Base-by-base conservation (phyloP, 2,797 vertebrate genomes). In the Alectoris magna region DNA sequence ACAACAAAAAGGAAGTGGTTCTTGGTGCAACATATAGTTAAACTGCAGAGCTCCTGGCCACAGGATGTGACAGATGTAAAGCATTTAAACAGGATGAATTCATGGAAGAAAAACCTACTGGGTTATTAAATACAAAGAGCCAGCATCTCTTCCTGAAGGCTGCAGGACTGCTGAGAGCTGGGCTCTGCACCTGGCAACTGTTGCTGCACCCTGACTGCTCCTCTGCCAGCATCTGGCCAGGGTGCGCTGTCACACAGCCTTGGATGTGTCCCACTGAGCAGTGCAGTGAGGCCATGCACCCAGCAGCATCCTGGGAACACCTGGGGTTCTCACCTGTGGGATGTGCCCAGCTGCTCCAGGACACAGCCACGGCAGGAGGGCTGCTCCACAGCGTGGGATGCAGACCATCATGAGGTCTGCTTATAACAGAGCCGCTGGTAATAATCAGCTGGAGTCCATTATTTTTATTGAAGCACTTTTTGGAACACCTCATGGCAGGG, bases 101-200 rank as follows among this genome's bases (percentile, higher is more conserved):
- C 67, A 87, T 92, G 90, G 93, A 94, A 94, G 88, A 96, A 94
- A 96, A 94, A 84, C 92, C 91, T 86, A 92, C 78, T 73, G 83
- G 51, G 85, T 75, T 91, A n/a, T 88, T 56, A 41, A 90, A 88
- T 17, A 91, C 90, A 93, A 94, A 92, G 89, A 56, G 46, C 36
- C 51, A 74, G 39, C 67, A 66, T 62, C 73, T 91, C 70, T 90
- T 96, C 56, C 87, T 84, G 72, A 41, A 66, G 56, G 79, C 63
- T 93, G 60, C 51, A 66, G 46, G 41, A 39, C 66, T 38, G 72
- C 38, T 85, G 71, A 41, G 38, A 93, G 66, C 75, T 74, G 3
- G 63, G 58, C 59, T 51, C 38, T 75, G 2, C 77, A 75, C 53
- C 34, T 3, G 17, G 67, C 70, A 86, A 86, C 49, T 34, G 39